Evolutionary conservation across 2,113 vertebrate genomes (phyloP).

Genomic region (Misgurnus mizolepis): DNA sequence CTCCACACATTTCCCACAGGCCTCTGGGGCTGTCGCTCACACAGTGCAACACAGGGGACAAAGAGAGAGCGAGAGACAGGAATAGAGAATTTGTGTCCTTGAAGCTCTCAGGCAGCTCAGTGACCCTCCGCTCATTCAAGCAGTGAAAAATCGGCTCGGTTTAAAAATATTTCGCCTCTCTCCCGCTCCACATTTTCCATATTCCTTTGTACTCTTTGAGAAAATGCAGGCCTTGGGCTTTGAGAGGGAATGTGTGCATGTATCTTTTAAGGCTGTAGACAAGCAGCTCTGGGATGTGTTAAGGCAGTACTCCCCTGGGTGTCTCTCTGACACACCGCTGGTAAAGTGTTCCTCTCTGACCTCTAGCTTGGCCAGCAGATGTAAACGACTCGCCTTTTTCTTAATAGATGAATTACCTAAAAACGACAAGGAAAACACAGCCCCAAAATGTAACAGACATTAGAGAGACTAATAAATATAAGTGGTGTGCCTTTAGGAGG

Average conservation of each 20-base stretch:
- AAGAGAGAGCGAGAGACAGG: constrained; percentile 1
- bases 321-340: constrained; percentile 30
- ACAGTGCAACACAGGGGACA: constrained; percentile 2
- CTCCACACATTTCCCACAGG: constrained; percentile 36
- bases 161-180: neutral
- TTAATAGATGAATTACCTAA: constrained; percentile 21
- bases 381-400: neutral
- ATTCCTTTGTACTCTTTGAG: constrained; percentile 29
- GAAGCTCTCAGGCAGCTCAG: constrained; percentile 13
- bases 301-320: constrained; percentile 38
- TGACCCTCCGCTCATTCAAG: constrained; percentile 42
- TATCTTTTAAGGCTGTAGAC: constrained; percentile 38
- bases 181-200: constrained; percentile 13
- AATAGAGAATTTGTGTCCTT: constrained; percentile 40
- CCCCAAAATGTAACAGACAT: constrained; percentile 15
- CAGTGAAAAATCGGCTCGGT: constrained; percentile 21
- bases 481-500: neutral
- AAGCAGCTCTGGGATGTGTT: constrained; percentile 55
- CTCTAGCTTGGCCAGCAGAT: neutral
- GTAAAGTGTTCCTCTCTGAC: constrained; percentile 28
- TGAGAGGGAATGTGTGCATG: constrained; percentile 28
- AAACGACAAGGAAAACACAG: constrained; percentile 16
- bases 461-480: constrained; percentile 34
- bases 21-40: constrained; percentile 42
- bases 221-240: constrained; percentile 19